Percentiles rank a stretch among this genome's conserved stretches.
These are phyloP conservation scores for Conchocele bisecta DNA, from an alignment of 2,888 invertebrate species.

Conservation along the genomic window DNA sequence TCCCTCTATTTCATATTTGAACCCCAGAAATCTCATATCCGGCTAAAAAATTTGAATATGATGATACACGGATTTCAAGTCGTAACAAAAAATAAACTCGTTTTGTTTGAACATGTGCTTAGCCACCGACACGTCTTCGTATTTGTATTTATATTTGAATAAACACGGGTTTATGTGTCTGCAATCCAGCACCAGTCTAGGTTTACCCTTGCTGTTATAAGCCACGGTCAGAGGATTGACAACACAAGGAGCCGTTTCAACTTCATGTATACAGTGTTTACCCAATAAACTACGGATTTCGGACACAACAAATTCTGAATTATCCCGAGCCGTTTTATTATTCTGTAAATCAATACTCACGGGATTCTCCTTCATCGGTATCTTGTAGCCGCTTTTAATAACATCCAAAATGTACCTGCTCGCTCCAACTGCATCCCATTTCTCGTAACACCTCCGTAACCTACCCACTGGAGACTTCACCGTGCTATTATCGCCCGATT, in stretches of 20 bases:
- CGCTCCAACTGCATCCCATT: too few species aligned
- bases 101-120: conserved; percentile 12
- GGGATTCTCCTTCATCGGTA: too few species aligned
- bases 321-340: neutral
- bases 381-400: too few species aligned
- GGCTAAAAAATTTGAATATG: conserved; percentile 19
- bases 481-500: too few species aligned
- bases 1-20: too few species aligned
- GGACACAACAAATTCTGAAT: neutral
- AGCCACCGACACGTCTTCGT: conserved; percentile 23
- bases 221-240: conserved; percentile 34
- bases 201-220: conserved; percentile 14
- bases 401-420: too few species aligned
- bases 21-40: conserved; percentile 15
- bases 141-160: conserved; percentile 27
- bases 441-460: too few species aligned
- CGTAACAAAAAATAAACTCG: conserved; percentile 29
- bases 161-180: conserved; percentile 34
- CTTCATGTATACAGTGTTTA: conserved; percentile 11
- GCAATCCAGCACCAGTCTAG: conserved; percentile 16
- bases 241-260: neutral
- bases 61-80: conserved; percentile 35
- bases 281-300: neutral
- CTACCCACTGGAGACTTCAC: too few species aligned
- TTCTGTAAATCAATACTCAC: neutral